Evolutionary conservation across 2,888 invertebrate species (phyloP).

Genomic region (Bellardia pandia): DNA sequence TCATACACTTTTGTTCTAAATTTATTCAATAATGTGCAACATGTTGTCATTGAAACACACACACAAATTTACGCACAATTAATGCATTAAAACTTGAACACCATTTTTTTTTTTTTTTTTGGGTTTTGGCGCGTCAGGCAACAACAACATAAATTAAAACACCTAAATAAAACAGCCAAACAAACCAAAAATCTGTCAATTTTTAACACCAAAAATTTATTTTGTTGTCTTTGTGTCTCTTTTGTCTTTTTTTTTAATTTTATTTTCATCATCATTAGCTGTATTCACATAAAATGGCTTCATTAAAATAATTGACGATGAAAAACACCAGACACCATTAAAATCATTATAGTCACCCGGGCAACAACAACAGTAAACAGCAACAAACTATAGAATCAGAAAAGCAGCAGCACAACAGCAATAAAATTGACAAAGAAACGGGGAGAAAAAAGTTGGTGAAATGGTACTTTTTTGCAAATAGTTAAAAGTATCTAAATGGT

Average conservation of each 20-base stretch:
- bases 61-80: conserved; percentile 34
- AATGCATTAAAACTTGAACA: conserved; percentile 4
- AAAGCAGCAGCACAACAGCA: not conserved
- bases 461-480: not conserved
- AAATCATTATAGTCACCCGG: conserved; percentile 71
- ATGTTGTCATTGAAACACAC: not conserved
- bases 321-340: conserved; percentile 71
- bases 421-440: conserved; percentile 15
- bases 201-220: conserved; percentile 38
- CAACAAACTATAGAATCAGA: conserved; percentile 5
- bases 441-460: not conserved
- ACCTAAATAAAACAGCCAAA: not conserved
- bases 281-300: conserved; percentile 69
- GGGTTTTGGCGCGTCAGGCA: not conserved
- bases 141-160: not conserved
- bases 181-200: conserved; percentile 29
- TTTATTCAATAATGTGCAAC: conserved; percentile 10
- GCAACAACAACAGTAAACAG: conserved; percentile 43
- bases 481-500: not conserved
- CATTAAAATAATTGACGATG: conserved; percentile 72
- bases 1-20: not conserved
- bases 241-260: conserved; percentile 40
- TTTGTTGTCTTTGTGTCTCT: conserved; percentile 22
- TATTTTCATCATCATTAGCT: conserved; percentile 66
- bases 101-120: not conserved